A percentile compares a stretch with the other conserved stretches of the same genome.
Conservation (phyloP, 2,113 vertebrate genomes). For the Nesospiza acunhae region DNA sequence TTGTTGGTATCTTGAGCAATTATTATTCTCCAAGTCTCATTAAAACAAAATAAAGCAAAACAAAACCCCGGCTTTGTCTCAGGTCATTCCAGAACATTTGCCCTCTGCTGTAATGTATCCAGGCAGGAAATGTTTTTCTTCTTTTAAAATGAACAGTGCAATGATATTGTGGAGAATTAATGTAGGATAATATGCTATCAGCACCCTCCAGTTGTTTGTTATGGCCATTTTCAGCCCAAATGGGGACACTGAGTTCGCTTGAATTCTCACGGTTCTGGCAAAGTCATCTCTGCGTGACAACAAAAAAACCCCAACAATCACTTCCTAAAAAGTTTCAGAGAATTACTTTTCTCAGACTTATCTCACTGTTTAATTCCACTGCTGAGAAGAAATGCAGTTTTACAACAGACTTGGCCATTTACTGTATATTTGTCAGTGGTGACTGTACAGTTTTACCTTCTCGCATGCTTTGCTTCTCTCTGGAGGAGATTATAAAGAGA, state of each 20-base stretch:
- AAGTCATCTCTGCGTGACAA: constrained; percentile 40
- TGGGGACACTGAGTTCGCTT: constrained; percentile 47
- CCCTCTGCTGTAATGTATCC: constrained; percentile 61
- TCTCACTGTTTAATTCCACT: constrained; percentile 45
- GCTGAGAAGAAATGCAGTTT: constrained; percentile 28
- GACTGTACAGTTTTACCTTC: background rate
- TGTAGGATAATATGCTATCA: constrained; percentile 53
- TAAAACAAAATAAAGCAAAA: constrained; percentile 55
- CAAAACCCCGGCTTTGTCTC: constrained; percentile 35
- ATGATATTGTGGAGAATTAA: constrained; percentile 54
- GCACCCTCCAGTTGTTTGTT: constrained; percentile 71
- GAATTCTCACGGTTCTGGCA: background rate
- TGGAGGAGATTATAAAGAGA: background rate
- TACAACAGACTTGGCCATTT: background rate
- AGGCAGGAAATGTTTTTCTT: constrained; percentile 79
- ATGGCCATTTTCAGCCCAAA: constrained; percentile 45
- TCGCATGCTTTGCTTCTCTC: background rate
- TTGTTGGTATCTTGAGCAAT: constrained; percentile 50
- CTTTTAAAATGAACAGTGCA: constrained; percentile 61
- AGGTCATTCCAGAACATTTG: constrained; percentile 69
- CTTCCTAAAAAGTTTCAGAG: constrained; percentile 39
- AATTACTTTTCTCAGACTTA: constrained; percentile 42
- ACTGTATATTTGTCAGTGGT: background rate
- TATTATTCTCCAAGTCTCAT: constrained; percentile 14
- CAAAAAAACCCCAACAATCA: background rate